Evolutionary conservation across 1,140 invertebrate genomes (phyloP).

Genomic region (Leptinotarsa texana): DNA sequence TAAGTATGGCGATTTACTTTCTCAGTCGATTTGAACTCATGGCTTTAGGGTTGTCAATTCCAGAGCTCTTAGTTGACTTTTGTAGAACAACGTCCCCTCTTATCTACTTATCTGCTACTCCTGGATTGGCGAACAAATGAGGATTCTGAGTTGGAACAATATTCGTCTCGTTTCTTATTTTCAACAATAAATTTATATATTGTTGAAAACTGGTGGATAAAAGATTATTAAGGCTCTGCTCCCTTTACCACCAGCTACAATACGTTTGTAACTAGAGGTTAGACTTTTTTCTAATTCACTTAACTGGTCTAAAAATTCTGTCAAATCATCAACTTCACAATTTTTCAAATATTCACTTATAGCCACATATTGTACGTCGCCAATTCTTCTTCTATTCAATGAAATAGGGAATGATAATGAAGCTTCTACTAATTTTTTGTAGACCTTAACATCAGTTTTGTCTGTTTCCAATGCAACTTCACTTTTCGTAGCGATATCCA

Average conservation of each 20-base stretch:
- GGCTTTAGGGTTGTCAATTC: not conserved
- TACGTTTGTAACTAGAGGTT: not conserved
- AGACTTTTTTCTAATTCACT: not conserved
- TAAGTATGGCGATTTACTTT: not conserved
- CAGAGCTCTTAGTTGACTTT: not conserved
- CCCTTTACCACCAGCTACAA: not conserved
- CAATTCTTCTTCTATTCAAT: not conserved
- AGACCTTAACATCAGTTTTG: not conserved
- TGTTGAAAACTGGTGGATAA: not conserved
- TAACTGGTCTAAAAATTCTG: not conserved
- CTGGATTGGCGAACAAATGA: not conserved
- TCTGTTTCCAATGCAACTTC: not conserved
- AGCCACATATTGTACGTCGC: not conserved
- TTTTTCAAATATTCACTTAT: not conserved
- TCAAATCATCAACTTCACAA: not conserved
- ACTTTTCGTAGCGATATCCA: not conserved
- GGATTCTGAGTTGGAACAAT: not conserved
- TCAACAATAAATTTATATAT: not conserved
- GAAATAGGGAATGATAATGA: not conserved
- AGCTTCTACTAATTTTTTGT: not conserved
- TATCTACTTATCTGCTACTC: not conserved
- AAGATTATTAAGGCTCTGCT: not conserved
- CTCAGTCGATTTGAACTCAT: not conserved
- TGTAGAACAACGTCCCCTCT: not conserved
- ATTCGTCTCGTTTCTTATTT: not conserved